Conservation (phyloP, 2,113 vertebrate species). For the Gymnocephalus cernua region DNA sequence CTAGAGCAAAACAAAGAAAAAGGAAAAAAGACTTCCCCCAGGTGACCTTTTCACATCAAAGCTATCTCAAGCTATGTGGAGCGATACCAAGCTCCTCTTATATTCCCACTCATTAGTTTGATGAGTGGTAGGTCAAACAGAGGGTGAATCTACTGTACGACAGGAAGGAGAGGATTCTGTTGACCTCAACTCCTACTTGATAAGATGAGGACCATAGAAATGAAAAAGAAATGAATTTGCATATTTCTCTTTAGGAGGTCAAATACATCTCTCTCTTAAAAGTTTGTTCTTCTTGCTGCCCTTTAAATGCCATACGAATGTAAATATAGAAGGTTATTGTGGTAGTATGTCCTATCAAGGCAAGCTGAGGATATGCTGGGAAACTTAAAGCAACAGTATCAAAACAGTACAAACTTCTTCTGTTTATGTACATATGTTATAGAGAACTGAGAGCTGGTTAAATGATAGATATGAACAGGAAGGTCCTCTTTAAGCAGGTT, state of each 20-base stretch:
- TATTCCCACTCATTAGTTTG: constrained; percentile 42
- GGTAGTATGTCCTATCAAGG: neutral
- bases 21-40: neutral
- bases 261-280: neutral
- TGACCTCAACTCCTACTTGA: neutral
- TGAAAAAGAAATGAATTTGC: neutral
- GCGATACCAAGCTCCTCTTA: constrained; percentile 5
- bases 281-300: neutral
- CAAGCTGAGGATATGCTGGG: neutral
- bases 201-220: neutral
- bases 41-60: constrained; percentile 50
- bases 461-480: neutral
- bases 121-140: constrained; percentile 27
- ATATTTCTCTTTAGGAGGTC: neutral
- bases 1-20: neutral
- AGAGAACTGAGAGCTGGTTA: neutral
- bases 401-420: neutral
- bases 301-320: neutral
- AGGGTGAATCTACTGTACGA: neutral
- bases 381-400: neutral
- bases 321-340: neutral
- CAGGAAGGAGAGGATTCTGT: neutral
- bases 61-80: constrained; percentile 12
- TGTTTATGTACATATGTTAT: neutral
- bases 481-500: neutral